Percentiles rank a stretch among this genome's conserved stretches.
These are phyloP conservation scores for Diadema setosum DNA, from an alignment of 35 echinoderm and acorn worm species.

Conservation along the genomic window DNA sequence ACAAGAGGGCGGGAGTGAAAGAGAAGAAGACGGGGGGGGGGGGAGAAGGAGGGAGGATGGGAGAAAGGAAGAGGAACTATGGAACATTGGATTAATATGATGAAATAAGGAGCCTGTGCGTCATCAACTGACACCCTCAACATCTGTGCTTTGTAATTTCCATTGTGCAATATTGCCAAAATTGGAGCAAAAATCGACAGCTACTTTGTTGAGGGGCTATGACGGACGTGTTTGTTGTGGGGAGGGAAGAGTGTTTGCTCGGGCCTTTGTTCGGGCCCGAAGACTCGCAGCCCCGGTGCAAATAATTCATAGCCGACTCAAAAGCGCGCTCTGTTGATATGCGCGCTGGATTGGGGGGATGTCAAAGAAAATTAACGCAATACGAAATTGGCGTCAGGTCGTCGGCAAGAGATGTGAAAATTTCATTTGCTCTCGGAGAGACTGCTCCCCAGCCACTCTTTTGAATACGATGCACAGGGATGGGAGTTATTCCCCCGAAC, in stretches of 20 bases:
- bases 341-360: too few species aligned
- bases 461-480: too few species aligned
- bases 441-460: too few species aligned
- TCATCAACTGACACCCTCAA: conserved; percentile 2
- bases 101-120: not conserved
- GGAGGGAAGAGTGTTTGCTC: not conserved
- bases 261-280: not conserved
- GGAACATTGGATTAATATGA: not conserved
- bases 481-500: too few species aligned
- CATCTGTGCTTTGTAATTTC: conserved; percentile 26
- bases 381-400: too few species aligned
- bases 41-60: not conserved
- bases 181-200: conserved; percentile 28
- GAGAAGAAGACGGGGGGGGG: not conserved
- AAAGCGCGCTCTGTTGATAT: too few species aligned
- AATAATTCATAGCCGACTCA: not conserved
- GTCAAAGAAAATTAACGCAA: too few species aligned
- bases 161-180: conserved; percentile 16
- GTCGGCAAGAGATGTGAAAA: too few species aligned
- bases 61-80: not conserved
- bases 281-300: not conserved
- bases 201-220: not conserved
- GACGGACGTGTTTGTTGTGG: not conserved
- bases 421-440: too few species aligned
- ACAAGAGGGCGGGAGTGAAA: not conserved